These are phyloP conservation scores for Rhodophaea formosa DNA, from an alignment of 2,888 invertebrate species.

Conservation along the genomic window DNA sequence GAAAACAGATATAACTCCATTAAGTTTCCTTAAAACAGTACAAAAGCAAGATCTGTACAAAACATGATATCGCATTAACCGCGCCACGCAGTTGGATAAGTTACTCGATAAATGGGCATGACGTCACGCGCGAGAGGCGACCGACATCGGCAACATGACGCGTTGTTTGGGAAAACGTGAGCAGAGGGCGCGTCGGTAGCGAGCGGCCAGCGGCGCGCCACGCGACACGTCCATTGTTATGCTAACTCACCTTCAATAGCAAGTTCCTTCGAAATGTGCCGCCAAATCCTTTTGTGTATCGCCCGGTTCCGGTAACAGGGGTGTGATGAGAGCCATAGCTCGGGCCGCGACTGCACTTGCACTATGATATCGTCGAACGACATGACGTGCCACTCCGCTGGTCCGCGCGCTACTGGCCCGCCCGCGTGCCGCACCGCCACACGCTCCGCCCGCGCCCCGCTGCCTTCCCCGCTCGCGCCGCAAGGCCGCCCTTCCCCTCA, in stretches of 20 bases:
- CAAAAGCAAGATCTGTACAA: no score
- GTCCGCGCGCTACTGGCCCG: slow-evolving; percentile 15
- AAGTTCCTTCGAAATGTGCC: slow-evolving; percentile 28
- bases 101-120: background rate
- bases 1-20: no score
- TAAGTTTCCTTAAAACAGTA: no score
- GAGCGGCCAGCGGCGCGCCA: slow-evolving; percentile 4
- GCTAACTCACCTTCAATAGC: slow-evolving; percentile 29
- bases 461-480: slow-evolving; percentile 3
- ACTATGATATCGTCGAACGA: slow-evolving; percentile 30
- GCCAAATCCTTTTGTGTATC: slow-evolving; percentile 30
- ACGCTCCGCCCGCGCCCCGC: slow-evolving; percentile 12
- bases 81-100: background rate
- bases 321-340: slow-evolving; percentile 33
- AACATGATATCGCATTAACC: background rate
- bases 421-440: slow-evolving; percentile 16
- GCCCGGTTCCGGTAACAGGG: slow-evolving; percentile 30
- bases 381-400: slow-evolving; percentile 21
- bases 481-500: background rate
- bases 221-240: background rate
- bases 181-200: background rate
- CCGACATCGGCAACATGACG: background rate
- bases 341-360: slow-evolving; percentile 30
- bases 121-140: background rate
- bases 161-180: background rate